Conservation (phyloP, 2,797 vertebrate genomes). For the Typhlichthys eigenmanni region DNA sequence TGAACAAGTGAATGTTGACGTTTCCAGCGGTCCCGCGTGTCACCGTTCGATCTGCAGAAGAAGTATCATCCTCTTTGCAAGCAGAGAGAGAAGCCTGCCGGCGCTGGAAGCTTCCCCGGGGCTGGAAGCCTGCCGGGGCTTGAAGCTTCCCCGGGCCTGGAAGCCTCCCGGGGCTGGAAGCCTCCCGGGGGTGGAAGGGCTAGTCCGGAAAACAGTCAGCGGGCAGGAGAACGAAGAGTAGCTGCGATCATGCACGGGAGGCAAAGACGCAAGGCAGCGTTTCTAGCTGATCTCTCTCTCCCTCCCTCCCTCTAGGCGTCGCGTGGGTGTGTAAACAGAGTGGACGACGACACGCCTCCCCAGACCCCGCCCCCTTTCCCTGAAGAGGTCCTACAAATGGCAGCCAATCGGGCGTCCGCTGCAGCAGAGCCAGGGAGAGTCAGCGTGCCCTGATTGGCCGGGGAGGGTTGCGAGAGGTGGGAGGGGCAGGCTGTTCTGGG, state of each 20-base stretch:
- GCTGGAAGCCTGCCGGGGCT: no score
- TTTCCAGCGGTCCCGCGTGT: constrained; percentile 14
- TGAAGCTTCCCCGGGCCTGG: no score
- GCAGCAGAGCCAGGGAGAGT: constrained; percentile 49
- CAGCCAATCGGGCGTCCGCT: constrained; percentile 56
- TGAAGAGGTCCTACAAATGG: constrained; percentile 63
- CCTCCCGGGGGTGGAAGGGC: no score
- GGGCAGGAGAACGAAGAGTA: not conserved
- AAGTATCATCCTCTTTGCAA: not conserved
- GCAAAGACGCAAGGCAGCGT: constrained; percentile 21
- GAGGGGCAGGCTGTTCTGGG: constrained; percentile 43
- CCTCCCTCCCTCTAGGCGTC: constrained; percentile 18
- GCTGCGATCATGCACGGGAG: not conserved
- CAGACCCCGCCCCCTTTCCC: constrained; percentile 12
- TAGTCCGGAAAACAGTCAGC: no score
- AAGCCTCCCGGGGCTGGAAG: no score
- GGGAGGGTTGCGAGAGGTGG: constrained; percentile 21
- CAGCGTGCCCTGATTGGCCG: constrained; percentile 55
- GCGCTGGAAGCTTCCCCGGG: no score
- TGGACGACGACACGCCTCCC: constrained; percentile 58
- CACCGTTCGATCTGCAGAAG: constrained; percentile 19
- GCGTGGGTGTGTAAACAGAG: constrained; percentile 70
- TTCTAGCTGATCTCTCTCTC: not conserved
- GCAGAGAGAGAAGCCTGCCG: constrained; percentile 10
- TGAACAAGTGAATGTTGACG: constrained; percentile 38